Evolutionary conservation across 2,113 vertebrate genomes (phyloP).

Genomic region (Ophthalmolycus amberensis): DNA sequence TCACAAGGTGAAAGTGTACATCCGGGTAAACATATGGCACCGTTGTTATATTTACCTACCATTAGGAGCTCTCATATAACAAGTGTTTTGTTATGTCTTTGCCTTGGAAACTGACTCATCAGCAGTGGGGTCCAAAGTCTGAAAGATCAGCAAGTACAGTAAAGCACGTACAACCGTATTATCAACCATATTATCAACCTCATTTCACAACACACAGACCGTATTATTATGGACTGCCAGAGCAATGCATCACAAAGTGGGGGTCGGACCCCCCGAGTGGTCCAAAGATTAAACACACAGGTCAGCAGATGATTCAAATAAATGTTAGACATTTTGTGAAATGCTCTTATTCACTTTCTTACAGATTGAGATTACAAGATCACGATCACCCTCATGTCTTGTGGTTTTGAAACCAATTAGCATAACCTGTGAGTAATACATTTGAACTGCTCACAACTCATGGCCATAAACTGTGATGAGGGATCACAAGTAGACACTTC

Average conservation of each 20-base stretch:
- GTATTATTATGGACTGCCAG: slow-evolving; percentile 27
- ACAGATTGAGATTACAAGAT: slow-evolving; percentile 1
- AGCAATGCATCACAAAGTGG: slow-evolving; percentile 32
- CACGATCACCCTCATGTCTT: neutral
- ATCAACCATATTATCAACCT: slow-evolving; percentile 25
- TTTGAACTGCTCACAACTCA: neutral
- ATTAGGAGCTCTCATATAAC: slow-evolving; percentile 15
- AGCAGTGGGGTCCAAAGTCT: slow-evolving; percentile 66
- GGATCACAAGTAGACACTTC: neutral
- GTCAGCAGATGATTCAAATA: slow-evolving; percentile 37
- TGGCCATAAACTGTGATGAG: neutral
- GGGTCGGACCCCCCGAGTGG: slow-evolving; percentile 40
- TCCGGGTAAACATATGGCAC: slow-evolving; percentile 36
- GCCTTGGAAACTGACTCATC: slow-evolving; percentile 62
- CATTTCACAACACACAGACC: slow-evolving; percentile 36
- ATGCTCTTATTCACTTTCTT: neutral
- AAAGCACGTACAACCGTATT: slow-evolving; percentile 35
- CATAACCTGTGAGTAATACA: neutral
- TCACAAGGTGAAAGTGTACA: slow-evolving; percentile 57
- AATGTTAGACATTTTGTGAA: neutral
- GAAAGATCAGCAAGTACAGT: slow-evolving; percentile 52
- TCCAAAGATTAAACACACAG: slow-evolving; percentile 9
- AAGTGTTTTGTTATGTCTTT: slow-evolving; percentile 48
- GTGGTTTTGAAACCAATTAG: neutral
- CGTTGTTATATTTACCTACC: slow-evolving; percentile 57